Percentiles rank a stretch among this genome's conserved stretches.
These are phyloP conservation scores for Trimorus sp. DNA, from an alignment of 2,888 invertebrate genomes.

Conservation along the genomic window DNA sequence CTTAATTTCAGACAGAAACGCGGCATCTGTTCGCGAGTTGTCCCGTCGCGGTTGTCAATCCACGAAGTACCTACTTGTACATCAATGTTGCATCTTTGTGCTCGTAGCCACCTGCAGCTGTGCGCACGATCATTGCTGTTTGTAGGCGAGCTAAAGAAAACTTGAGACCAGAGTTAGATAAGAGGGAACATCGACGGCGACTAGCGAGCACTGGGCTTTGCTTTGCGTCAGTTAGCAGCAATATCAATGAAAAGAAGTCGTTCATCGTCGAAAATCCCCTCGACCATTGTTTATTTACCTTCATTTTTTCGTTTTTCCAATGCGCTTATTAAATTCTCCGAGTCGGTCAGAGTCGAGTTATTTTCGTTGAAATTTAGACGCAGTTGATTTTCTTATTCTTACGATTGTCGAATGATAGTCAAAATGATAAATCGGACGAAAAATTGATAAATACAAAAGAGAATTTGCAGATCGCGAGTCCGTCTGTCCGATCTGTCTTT, in stretches of 20 bases:
- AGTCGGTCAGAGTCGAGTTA: neutral
- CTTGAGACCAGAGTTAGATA: conserved; percentile 43
- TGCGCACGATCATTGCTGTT: conserved; percentile 78
- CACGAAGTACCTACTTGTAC: conserved; percentile 67
- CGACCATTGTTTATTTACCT: conserved; percentile 23
- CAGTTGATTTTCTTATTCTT: conserved; percentile 1
- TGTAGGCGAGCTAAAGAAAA: conserved; percentile 67
- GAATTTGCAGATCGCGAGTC: conserved; percentile 65
- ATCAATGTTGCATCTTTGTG: conserved; percentile 70
- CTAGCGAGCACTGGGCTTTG: conserved; percentile 55
- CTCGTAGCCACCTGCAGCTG: conserved; percentile 77
- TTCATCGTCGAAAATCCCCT: conserved; percentile 5
- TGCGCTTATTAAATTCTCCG: conserved; percentile 10
- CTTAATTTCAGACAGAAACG: conserved; percentile 38
- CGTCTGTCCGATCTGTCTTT: conserved; percentile 76
- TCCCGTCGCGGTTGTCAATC: conserved; percentile 48
- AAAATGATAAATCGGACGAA: too few species aligned
- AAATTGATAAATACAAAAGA: neutral
- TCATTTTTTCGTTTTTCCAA: neutral
- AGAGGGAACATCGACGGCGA: conserved; percentile 30
- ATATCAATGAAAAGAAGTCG: conserved; percentile 26
- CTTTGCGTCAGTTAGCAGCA: conserved; percentile 59
- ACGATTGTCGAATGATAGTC: neutral
- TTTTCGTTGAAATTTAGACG: neutral
- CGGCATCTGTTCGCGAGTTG: conserved; percentile 48